phyloP scores from a whole-genome alignment of 1,140 invertebrate species.

The Musca domestica region DNA sequence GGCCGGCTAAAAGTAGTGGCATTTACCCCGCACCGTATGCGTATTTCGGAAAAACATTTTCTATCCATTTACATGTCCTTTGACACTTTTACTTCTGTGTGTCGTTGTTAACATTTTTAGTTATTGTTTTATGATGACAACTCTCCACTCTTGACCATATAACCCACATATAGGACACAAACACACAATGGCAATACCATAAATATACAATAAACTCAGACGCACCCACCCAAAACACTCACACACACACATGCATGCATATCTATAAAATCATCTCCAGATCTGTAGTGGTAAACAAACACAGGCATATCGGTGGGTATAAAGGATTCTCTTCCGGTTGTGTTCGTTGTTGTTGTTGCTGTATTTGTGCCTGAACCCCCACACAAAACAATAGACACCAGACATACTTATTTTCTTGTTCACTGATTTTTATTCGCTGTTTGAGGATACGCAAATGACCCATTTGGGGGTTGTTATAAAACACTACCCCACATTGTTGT shows the following conservation, averaged over 20 bases:
- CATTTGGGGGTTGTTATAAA: conserved; percentile 55
- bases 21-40: too few relatives aligned
- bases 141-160: conserved; percentile 13
- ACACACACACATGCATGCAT: conserved; percentile 9
- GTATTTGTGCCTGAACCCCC: background rate
- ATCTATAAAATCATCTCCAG: conserved; percentile 7
- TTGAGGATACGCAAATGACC: conserved; percentile 55
- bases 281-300: background rate
- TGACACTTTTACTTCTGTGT: conserved; percentile 46
- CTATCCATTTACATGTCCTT: conserved; percentile 40
- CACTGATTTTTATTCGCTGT: conserved; percentile 55
- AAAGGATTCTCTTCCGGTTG: too few relatives aligned
- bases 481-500: conserved; percentile 30
- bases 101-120: conserved; percentile 7
- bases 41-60: too few relatives aligned
- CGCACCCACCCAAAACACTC: conserved; percentile 1
- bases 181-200: background rate
- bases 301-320: background rate
- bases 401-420: conserved; percentile 45
- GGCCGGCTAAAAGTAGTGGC: too few relatives aligned
- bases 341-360: background rate
- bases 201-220: conserved; percentile 18
- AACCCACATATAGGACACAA: conserved; percentile 9
- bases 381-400: background rate
- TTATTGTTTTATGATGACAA: conserved; percentile 21